These are phyloP conservation scores for Leucania comma DNA, from an alignment of 2,888 invertebrate species.

Conservation along the genomic window DNA sequence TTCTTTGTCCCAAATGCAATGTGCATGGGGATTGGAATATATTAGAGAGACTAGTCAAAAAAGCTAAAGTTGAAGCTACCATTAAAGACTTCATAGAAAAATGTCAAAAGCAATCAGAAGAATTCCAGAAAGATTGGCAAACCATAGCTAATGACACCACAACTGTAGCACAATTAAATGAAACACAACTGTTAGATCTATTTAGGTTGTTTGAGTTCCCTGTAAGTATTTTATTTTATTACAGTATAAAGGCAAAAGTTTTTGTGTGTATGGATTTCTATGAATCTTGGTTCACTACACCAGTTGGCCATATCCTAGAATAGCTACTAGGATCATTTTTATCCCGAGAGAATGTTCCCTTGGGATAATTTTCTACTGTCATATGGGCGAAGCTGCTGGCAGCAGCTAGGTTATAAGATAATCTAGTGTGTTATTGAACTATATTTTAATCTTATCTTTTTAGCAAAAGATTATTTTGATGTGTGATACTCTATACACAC, in stretches of 20 bases:
- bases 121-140: slow-evolving; percentile 87
- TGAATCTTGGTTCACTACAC: no score
- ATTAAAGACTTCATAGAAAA: slow-evolving; percentile 81
- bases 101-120: slow-evolving; percentile 75
- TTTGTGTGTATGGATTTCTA: no score
- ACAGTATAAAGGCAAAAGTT: not conserved
- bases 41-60: slow-evolving; percentile 89
- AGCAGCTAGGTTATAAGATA: not conserved
- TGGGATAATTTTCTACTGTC: no score
- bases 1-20: slow-evolving; percentile 93
- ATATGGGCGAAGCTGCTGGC: no score
- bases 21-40: slow-evolving; percentile 92
- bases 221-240: slow-evolving; percentile 81
- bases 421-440: slow-evolving; percentile 33
- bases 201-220: slow-evolving; percentile 91
- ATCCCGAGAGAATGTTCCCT: no score
- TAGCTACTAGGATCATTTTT: no score
- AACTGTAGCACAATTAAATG: slow-evolving; percentile 83
- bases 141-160: slow-evolving; percentile 81
- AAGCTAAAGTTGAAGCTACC: slow-evolving; percentile 78
- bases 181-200: slow-evolving; percentile 84
- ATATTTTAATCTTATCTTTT: slow-evolving; percentile 18
- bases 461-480: not conserved
- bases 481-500: no score
- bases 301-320: no score